Conservation (phyloP, 2,797 vertebrate genomes). For the Harpagifer antarcticus region DNA sequence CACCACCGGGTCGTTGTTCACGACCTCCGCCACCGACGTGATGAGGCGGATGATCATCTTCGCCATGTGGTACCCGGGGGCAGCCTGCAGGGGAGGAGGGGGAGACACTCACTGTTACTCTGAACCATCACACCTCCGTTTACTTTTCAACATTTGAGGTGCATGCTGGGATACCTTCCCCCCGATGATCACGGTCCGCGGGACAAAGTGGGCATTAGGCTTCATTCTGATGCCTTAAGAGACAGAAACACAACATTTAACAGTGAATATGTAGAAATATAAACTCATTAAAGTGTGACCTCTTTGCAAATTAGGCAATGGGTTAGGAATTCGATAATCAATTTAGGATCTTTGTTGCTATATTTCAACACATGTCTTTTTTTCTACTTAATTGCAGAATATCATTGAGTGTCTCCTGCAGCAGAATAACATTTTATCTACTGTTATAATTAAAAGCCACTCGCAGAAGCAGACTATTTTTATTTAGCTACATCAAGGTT, state of each 20-base stretch:
- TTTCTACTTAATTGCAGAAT: too few species aligned
- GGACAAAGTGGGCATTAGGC: conserved; percentile 88
- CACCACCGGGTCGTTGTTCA: conserved; percentile 92
- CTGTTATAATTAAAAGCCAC: too few species aligned
- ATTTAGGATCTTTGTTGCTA: too few species aligned
- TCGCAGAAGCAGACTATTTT: too few species aligned
- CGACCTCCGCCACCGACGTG: conserved; percentile 91
- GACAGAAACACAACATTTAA: not conserved
- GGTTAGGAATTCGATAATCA: too few species aligned
- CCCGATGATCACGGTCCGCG: conserved; percentile 95
- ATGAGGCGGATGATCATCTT: conserved; percentile 97
- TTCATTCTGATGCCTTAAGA: conserved; percentile 90
- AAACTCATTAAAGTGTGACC: not conserved
- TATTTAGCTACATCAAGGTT: too few species aligned
- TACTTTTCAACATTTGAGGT: too few species aligned
- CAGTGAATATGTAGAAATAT: not conserved
- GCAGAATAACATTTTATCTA: too few species aligned
- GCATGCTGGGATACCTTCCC: conserved; percentile 85
- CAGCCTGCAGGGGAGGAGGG: conserved; percentile 86
- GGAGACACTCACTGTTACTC: conserved; percentile 17
- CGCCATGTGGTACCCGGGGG: conserved; percentile 97
- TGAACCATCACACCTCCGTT: not conserved
- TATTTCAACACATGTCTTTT: too few species aligned
- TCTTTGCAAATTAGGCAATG: too few species aligned
- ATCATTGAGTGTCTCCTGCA: too few species aligned